Evolutionary conservation across 2,113 vertebrate species (phyloP).

Genomic region (Castor canadensis): DNA sequence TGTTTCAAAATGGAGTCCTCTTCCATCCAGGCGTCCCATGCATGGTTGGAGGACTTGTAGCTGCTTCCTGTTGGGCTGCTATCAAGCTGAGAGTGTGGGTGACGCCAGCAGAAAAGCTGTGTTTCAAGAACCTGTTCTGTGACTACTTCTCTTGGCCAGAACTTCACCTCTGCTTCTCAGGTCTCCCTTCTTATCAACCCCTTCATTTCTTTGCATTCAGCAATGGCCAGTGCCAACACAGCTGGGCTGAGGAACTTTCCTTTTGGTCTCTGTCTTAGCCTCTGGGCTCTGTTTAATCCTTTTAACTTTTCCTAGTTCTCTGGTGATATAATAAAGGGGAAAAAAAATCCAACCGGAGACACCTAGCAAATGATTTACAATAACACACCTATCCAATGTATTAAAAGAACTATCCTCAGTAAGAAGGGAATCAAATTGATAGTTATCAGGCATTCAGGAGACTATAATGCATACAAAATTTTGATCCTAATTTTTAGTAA

Average conservation of each 20-base stretch:
- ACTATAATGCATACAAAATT: background rate
- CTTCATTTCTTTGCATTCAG: background rate
- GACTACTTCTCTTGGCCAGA: too few species aligned
- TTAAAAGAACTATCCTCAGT: background rate
- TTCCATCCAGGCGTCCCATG: background rate
- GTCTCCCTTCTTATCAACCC: background rate
- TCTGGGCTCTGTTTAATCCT: background rate
- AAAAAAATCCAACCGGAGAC: background rate
- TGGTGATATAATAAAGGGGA: background rate
- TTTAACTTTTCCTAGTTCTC: rapidly evolving
- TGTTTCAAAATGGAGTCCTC: background rate
- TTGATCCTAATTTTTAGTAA: background rate
- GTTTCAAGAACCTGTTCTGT: background rate
- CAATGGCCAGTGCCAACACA: background rate
- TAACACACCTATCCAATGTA: background rate
- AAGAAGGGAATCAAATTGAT: background rate
- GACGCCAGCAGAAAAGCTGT: background rate
- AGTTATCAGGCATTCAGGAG: background rate
- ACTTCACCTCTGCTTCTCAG: background rate
- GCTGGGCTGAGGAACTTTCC: background rate
- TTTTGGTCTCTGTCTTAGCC: background rate
- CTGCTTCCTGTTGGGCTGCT: background rate
- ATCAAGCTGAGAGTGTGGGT: background rate
- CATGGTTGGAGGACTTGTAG: background rate
- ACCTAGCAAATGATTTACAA: background rate